Percentiles rank a stretch among this genome's conserved stretches.
phyloP scores from a whole-genome alignment of 1,140 invertebrate genomes.

The Nautilus pompilius region DNA sequence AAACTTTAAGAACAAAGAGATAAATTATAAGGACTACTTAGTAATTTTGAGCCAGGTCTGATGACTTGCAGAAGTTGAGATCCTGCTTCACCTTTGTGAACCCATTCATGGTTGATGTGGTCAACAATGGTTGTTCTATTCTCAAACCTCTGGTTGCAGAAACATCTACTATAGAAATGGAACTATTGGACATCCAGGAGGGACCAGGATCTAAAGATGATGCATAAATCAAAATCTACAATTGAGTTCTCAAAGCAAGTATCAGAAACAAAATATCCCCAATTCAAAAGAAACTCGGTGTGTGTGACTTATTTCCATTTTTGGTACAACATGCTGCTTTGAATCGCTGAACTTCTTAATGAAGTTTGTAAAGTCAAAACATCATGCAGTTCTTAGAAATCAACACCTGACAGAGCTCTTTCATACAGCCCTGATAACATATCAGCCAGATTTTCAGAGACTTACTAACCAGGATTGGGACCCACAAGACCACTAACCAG shows the following conservation, averaged over 20 bases:
- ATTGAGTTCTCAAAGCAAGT: not conserved
- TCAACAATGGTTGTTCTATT: not conserved
- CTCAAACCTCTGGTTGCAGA: not conserved
- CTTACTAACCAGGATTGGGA: not conserved
- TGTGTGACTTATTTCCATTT: not conserved
- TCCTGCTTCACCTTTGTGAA: not conserved
- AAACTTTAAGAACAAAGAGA: not conserved
- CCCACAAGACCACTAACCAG: not conserved
- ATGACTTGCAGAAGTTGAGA: not conserved
- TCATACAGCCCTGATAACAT: not conserved
- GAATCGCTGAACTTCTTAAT: not conserved
- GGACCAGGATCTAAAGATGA: not conserved
- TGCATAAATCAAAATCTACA: not conserved
- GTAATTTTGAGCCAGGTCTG: not conserved
- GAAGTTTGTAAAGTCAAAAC: not conserved
- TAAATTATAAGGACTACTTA: not conserved
- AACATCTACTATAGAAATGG: not conserved
- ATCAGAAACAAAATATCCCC: not conserved
- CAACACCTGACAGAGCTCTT: not conserved
- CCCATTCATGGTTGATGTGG: not conserved
- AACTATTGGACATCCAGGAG: not conserved
- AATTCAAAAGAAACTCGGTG: not conserved
- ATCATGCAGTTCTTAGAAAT: not conserved
- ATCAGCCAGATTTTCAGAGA: not conserved
- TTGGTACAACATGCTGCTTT: not conserved